A percentile compares a stretch with the other conserved stretches of the same genome.
Evolutionary conservation across 2,113 vertebrate genomes (phyloP).

Genomic region (Cyprinus carpio): DNA sequence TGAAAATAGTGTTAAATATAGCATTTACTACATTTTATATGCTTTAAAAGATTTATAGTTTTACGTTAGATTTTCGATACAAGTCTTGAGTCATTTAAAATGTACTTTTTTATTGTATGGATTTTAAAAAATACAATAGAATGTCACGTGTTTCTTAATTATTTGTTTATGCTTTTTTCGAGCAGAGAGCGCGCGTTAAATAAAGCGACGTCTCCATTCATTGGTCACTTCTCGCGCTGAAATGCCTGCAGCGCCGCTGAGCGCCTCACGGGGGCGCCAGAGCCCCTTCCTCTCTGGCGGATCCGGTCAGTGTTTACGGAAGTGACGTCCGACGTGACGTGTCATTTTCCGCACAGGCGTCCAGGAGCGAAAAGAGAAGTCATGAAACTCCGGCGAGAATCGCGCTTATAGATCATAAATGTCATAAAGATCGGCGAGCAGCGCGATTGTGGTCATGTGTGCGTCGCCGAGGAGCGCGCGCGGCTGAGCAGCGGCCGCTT

Average conservation of each 20-base stretch:
- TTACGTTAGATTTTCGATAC: not conserved
- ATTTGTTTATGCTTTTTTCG: too few species aligned
- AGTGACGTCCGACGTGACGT: slow-evolving; percentile 78
- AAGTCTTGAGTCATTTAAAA: too few species aligned
- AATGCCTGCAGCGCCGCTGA: not conserved
- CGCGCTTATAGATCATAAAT: slow-evolving; percentile 46
- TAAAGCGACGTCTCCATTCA: not conserved
- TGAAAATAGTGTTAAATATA: not conserved
- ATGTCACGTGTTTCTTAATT: too few species aligned
- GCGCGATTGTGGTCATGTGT: not conserved
- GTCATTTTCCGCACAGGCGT: slow-evolving; percentile 74
- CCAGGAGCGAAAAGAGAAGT: slow-evolving; percentile 66
- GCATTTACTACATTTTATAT: too few species aligned
- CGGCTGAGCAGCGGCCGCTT: slow-evolving; percentile 48
- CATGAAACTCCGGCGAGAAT: slow-evolving; percentile 55
- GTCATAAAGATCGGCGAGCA: not conserved
- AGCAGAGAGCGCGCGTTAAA: too few species aligned
- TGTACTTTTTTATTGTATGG: too few species aligned
- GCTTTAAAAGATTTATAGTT: too few species aligned
- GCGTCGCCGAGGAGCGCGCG: too few species aligned
- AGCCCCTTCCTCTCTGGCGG: slow-evolving; percentile 13
- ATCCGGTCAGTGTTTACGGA: slow-evolving; percentile 77
- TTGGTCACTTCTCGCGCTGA: not conserved
- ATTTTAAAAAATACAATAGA: too few species aligned
- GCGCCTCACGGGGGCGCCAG: slow-evolving; percentile 59